Evolutionary conservation across 2,113 vertebrate species (phyloP), one percentile per base, ranked within the genome.

Genomic region (Zapornia atra): DNA sequence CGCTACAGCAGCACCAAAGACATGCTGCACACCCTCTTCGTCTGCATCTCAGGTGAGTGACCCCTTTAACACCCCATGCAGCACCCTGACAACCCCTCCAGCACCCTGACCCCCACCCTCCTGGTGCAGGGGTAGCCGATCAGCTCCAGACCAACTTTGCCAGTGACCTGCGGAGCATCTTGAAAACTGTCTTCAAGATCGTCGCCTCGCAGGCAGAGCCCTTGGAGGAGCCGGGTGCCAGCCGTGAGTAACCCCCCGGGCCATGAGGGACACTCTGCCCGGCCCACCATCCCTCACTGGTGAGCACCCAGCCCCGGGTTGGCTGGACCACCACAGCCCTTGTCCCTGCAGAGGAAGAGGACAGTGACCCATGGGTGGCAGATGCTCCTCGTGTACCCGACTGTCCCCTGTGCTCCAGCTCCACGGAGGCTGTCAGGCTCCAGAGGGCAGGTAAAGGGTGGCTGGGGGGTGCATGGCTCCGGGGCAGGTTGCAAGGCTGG

Each of bases 101-200:
- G 15, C 36, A 79, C 25, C 7, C 57, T 64, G 33, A 64, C 15
- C 9, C 9, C 10, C 6, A 12, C 19, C 10, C 18, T 83, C 36
- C 78, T 0, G 4, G 2, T 8, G 5, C 88, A 96, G 96, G 98
- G 28, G 98, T 98, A n/a, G 98, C 98, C 0, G 98, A 98, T 82
- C 98, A 98, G 92, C 97, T 98, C 40, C 98, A 98, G 96, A 98
- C 98, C 60, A 98, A 98, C 97, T 98, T 98, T 90, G 98, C 98
- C 82, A 97, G 98, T 11, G 98, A 98, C 70, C 86, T 98, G 84
- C 75, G 98, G 33, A 88, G 85, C 84, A 98, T 98, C 88, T 90
- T 98, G 76, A 98, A 98, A 95, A 98, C 94, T 0, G 98, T 98
- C 24, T 98, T 98, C 94, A 96, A 97, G 90, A 95, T 97, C 0